Evolutionary conservation across 2,113 vertebrate species (phyloP).

Genomic region (Otis tarda): DNA sequence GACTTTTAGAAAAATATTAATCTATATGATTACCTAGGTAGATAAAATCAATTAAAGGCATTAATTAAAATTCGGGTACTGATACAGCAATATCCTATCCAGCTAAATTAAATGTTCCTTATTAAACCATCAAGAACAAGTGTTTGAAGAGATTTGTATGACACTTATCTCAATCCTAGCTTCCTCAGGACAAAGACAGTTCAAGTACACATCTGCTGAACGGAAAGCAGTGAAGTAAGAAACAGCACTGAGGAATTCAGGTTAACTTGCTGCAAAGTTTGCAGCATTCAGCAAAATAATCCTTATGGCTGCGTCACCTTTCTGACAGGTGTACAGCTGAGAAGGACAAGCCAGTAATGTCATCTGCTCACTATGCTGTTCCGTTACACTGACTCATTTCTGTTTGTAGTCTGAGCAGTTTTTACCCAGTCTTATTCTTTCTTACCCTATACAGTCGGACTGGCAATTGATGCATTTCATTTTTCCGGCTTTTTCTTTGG

Average conservation of each 20-base stretch:
- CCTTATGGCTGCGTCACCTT: not conserved
- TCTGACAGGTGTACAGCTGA: not conserved
- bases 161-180: not conserved
- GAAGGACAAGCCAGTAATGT: not conserved
- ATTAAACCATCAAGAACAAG: conserved; percentile 1
- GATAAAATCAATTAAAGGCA: conserved; percentile 23
- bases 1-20: conserved; percentile 21
- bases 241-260: not conserved
- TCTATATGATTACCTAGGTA: conserved; percentile 9
- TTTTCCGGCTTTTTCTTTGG: not conserved
- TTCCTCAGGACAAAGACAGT: not conserved
- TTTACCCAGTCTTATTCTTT: not conserved
- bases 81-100: not conserved
- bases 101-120: not conserved
- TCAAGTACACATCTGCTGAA: not conserved
- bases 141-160: not conserved
- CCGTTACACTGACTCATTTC: not conserved
- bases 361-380: not conserved
- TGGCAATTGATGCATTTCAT: not conserved
- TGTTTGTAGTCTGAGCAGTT: not conserved
- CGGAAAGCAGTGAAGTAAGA: not conserved
- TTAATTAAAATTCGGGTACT: conserved; percentile 27
- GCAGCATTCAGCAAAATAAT: not conserved
- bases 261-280: not conserved
- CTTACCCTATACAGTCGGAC: no score